Conservation (phyloP, 2,797 vertebrate genomes). For the Remorina albescens region DNA sequence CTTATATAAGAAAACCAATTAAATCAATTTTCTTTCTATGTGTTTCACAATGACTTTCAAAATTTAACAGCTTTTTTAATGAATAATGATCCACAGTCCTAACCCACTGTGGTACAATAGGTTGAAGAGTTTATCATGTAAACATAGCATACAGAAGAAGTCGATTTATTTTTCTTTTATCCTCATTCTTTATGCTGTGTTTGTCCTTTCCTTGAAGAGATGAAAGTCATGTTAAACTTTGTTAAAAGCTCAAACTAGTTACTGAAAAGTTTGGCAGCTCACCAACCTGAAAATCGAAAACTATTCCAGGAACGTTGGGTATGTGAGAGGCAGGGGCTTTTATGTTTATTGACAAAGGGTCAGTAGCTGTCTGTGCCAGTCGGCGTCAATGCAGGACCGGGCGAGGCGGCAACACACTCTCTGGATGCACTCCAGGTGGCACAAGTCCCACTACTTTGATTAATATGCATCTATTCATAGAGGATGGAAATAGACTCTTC, state of each 20-base stretch:
- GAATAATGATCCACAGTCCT: neutral
- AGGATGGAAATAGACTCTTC: slow-evolving; percentile 49
- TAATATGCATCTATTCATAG: slow-evolving; percentile 57
- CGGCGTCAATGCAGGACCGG: slow-evolving; percentile 4
- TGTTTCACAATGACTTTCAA: neutral
- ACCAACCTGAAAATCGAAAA: slow-evolving; percentile 27
- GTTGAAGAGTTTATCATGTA: neutral
- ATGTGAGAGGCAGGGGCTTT: slow-evolving; percentile 31
- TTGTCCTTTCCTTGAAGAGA: neutral
- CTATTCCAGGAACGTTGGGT: slow-evolving; percentile 14
- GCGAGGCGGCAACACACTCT: neutral
- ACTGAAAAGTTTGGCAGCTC: neutral
- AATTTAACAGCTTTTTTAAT: neutral
- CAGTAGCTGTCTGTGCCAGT: slow-evolving; percentile 38
- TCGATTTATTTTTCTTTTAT: neutral
- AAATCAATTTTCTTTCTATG: accelerated
- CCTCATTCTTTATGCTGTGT: neutral
- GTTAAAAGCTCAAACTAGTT: slow-evolving; percentile 6
- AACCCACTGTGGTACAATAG: neutral
- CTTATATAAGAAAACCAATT: neutral
- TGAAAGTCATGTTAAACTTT: slow-evolving; percentile 32
- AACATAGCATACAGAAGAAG: neutral
- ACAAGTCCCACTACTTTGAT: slow-evolving; percentile 29
- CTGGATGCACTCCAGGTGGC: slow-evolving; percentile 56
- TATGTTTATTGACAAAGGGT: slow-evolving; percentile 48